Base-by-base conservation (phyloP, 2,797 vertebrate species). In the Cyclura pinguis region DNA sequence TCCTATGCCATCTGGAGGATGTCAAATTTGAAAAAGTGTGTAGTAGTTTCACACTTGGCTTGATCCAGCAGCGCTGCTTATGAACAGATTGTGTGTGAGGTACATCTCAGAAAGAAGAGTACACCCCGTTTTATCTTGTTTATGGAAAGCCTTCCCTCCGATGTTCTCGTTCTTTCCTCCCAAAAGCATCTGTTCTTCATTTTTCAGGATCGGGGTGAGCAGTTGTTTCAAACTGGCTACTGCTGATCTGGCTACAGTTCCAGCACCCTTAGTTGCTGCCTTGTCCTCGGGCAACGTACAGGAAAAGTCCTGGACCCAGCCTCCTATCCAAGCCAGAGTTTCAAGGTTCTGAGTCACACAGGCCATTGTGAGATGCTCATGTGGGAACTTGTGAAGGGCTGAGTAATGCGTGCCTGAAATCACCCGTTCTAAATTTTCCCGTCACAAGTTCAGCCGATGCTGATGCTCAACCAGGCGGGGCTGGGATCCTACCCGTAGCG, bases 321-420 rank as follows among this genome's bases (percentile, higher is more conserved):
- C 64, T 73, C 38, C 67, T 27, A 38, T 42, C 55, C 32, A 81
- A 52, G 77, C n/a, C 50, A 57, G 38, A 57, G 10, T 72, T n/a
- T 72, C n/a, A 12, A 42, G 80, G n/a, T 38, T 50, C 80, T 74
- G 55, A 76, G 27, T 83, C 88, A 76, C 20, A 62, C 67, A 83
- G 32, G 52, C 27, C 50, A 32, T 18, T 6, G 81, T 12, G n/a
- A 47, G 10, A 80, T 22, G 74, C 64, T 72, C 83, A 4, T 42
- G 50, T 18, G 74, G 59, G 32, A 85, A 80, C 47, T 57, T 69
- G 88, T 85, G 62, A 89, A 89, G 6, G 35, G 83, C 74, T 57
- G 83, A 42, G 62, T 55, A 18, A 73, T 57, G 47, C 35, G 14
- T 24, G 74, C 42, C 47, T 47, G 47, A 38, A 62, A 67, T 52